Evolutionary conservation across 2,888 invertebrate species (phyloP).

Genomic region (Prosapia bicincta): DNA sequence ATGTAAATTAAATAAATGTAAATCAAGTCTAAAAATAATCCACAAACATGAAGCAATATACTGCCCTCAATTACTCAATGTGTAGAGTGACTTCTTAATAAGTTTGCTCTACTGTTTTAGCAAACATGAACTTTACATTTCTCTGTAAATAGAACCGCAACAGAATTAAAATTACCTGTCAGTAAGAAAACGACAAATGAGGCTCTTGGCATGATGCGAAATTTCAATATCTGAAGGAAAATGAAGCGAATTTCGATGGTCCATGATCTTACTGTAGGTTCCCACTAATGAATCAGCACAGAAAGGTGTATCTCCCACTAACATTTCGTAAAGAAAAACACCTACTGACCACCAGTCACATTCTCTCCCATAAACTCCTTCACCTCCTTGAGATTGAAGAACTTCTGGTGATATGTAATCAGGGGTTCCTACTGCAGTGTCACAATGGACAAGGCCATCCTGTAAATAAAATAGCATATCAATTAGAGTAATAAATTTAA

Average conservation of each 20-base stretch:
- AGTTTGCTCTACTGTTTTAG: no score
- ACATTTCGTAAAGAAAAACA: conserved; percentile 98
- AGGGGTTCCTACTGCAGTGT: conserved; percentile 98
- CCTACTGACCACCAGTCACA: conserved; percentile 99
- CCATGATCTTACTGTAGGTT: conserved; percentile 99
- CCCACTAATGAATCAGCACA: conserved; percentile 95
- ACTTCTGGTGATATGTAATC: conserved; percentile 99
- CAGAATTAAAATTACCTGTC: conserved; percentile 62
- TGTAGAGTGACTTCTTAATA: no score
- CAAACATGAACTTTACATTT: no score
- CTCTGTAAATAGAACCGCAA: no score
- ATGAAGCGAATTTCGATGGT: conserved; percentile 90
- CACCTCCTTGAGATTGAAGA: conserved; percentile 92
- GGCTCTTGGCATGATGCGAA: conserved; percentile 77
- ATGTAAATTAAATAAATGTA: no score
- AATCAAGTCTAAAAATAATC: no score
- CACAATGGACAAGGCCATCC: conserved; percentile 93
- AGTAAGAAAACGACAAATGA: conserved; percentile 92
- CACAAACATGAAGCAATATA: no score
- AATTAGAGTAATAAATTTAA: background rate
- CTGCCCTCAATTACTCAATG: no score
- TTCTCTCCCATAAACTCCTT: conserved; percentile 94
- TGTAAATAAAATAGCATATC: conserved; percentile 40
- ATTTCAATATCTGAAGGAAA: conserved; percentile 93
- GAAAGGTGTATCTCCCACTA: conserved; percentile 97